phyloP scores from a whole-genome alignment of 2,113 vertebrate genomes.

The Harpagus bidentatus region DNA sequence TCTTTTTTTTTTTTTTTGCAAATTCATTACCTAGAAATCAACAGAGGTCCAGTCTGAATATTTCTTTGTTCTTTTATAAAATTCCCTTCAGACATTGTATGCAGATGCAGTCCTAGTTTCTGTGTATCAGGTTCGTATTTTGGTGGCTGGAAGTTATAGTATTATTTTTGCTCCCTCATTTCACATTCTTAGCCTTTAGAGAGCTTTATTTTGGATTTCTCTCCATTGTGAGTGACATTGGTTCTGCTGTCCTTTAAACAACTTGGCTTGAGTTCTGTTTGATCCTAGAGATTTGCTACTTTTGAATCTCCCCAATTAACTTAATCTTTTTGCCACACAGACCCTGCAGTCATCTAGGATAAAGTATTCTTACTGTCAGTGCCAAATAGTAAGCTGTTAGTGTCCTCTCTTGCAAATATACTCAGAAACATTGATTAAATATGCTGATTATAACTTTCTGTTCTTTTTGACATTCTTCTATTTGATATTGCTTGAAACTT shows the following conservation, averaged over 20 bases:
- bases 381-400: background rate
- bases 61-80: background rate
- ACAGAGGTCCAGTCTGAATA: background rate
- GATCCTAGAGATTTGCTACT: constrained; percentile 48
- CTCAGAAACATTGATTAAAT: background rate
- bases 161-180: background rate
- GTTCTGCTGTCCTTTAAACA: constrained; percentile 11
- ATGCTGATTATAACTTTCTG: background rate
- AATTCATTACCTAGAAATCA: background rate
- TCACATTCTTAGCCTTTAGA: background rate
- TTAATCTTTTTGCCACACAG: constrained; percentile 37
- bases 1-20: too few relatives aligned
- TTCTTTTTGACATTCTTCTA: background rate
- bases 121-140: accelerated
- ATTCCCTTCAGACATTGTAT: background rate
- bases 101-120: background rate
- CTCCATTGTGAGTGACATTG: background rate
- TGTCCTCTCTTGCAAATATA: background rate
- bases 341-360: constrained; percentile 7
- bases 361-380: constrained; percentile 8
- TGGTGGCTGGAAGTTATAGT: accelerated
- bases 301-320: constrained; percentile 16
- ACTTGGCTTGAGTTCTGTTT: background rate
- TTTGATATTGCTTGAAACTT: background rate
- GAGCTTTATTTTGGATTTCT: background rate